phyloP scores from a whole-genome alignment of 64 coral and sea anemone genomes.

The Dendrophyllia cribrosa region DNA sequence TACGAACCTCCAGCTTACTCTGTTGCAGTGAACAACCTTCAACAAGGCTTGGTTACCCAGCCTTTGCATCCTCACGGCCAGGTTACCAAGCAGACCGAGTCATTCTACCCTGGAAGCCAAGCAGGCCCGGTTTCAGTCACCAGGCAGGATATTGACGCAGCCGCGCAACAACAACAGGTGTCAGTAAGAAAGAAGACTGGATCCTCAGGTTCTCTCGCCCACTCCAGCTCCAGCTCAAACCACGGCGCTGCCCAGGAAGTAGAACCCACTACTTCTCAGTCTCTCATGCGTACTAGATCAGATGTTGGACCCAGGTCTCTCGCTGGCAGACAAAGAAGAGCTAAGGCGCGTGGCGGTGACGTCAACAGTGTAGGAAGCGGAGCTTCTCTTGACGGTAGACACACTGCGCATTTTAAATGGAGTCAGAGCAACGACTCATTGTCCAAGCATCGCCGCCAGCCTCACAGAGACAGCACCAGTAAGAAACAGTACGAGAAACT shows the following conservation, averaged over 20 bases:
- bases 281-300: slow-evolving; percentile 50
- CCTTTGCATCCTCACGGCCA: not conserved
- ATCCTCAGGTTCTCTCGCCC: slow-evolving; percentile 69
- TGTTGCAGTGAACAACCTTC: not conserved
- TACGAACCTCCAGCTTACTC: slow-evolving; percentile 23
- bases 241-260: slow-evolving; percentile 7
- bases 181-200: slow-evolving; percentile 46
- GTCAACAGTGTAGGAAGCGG: slow-evolving; percentile 65
- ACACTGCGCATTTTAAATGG: slow-evolving; percentile 74
- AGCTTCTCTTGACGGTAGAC: slow-evolving; percentile 65
- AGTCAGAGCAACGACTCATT: slow-evolving; percentile 85
- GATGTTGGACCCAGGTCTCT: slow-evolving; percentile 59
- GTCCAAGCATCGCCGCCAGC: slow-evolving; percentile 51
- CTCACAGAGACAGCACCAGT: not conserved
- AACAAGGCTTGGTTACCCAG: slow-evolving; percentile 32
- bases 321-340: slow-evolving; percentile 32
- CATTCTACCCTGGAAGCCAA: not conserved
- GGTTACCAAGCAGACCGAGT: not conserved
- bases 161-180: not conserved
- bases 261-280: slow-evolving; percentile 35
- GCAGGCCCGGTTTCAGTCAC: not conserved
- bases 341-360: slow-evolving; percentile 43
- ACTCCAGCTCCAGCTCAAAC: slow-evolving; percentile 57
- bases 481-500: not conserved
- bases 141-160: slow-evolving; percentile 11